Percentiles rank a stretch among this genome's conserved stretches.
Evolutionary conservation across 2,797 vertebrate species (phyloP).

Genomic region (Sebastes steindachneri): DNA sequence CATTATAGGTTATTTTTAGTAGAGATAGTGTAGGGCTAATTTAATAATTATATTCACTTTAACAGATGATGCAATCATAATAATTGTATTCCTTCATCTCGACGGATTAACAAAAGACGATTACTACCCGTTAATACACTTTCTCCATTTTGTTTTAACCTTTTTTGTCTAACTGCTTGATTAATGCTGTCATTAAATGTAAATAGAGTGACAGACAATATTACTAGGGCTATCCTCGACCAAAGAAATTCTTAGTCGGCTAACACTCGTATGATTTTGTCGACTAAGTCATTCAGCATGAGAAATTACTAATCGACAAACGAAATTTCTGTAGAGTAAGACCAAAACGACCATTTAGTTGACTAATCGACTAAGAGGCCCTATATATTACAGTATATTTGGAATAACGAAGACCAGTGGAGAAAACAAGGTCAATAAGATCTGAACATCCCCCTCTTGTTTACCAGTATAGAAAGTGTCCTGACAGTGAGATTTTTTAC

Average conservation of each 20-base stretch:
- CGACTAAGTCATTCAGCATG: too few relatives aligned
- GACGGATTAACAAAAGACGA: too few relatives aligned
- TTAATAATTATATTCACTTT: neutral
- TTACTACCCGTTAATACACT: too few relatives aligned
- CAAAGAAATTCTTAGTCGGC: too few relatives aligned
- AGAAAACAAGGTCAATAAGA: neutral
- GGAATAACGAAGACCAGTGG: neutral
- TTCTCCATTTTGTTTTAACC: neutral
- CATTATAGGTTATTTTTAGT: neutral
- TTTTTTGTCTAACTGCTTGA: neutral
- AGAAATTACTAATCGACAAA: too few relatives aligned
- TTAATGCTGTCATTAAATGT: neutral
- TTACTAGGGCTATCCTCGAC: neutral
- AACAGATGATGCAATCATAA: neutral
- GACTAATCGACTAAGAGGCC: too few relatives aligned
- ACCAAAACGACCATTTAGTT: too few relatives aligned
- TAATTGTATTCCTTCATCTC: neutral
- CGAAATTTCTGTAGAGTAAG: fast-evolving
- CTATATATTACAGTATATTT: neutral
- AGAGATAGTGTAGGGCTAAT: neutral
- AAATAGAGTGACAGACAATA: neutral
- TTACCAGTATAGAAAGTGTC: neutral
- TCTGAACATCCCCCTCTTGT: neutral
- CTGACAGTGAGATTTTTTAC: neutral
- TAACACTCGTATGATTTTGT: too few relatives aligned